These are phyloP conservation scores for Salmo trutta DNA, from an alignment of 2,797 vertebrate species.

Conservation along the genomic window DNA sequence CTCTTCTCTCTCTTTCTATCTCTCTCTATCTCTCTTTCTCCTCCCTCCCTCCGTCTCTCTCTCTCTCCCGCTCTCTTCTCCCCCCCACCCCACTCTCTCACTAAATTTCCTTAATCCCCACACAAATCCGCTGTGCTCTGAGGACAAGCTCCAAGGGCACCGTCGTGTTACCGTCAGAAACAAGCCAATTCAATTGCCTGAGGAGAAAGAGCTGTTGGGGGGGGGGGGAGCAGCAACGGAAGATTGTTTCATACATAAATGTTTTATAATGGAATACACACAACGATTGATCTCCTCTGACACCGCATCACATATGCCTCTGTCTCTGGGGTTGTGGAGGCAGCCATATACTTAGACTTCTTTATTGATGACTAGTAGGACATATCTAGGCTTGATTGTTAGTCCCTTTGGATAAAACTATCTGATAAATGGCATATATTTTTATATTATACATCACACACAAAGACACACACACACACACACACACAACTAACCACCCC, in stretches of 20 bases:
- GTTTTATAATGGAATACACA: constrained; percentile 53
- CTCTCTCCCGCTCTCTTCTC: background rate
- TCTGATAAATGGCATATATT: no score
- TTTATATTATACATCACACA: no score
- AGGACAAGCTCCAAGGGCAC: constrained; percentile 38
- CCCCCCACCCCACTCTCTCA: background rate
- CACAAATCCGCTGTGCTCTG: constrained; percentile 40
- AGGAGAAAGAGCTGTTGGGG: constrained; percentile 15
- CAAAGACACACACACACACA: no score
- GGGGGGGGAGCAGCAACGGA: constrained; percentile 16
- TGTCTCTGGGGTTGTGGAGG: background rate
- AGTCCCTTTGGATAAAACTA: no score
- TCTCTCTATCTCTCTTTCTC: background rate
- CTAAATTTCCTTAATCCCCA: constrained; percentile 52
- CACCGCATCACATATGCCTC: background rate
- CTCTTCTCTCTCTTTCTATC: background rate
- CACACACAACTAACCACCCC: no score
- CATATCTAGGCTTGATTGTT: background rate
- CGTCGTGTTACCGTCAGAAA: constrained; percentile 21
- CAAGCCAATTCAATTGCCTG: constrained; percentile 20
- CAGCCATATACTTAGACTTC: background rate
- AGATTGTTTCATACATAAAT: constrained; percentile 52
- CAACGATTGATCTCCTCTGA: constrained; percentile 42
- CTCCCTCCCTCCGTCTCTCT: background rate
- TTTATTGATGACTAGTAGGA: background rate